phyloP scores from a whole-genome alignment of 2,797 vertebrate genomes.

The Chelidonichthys spinosus region DNA sequence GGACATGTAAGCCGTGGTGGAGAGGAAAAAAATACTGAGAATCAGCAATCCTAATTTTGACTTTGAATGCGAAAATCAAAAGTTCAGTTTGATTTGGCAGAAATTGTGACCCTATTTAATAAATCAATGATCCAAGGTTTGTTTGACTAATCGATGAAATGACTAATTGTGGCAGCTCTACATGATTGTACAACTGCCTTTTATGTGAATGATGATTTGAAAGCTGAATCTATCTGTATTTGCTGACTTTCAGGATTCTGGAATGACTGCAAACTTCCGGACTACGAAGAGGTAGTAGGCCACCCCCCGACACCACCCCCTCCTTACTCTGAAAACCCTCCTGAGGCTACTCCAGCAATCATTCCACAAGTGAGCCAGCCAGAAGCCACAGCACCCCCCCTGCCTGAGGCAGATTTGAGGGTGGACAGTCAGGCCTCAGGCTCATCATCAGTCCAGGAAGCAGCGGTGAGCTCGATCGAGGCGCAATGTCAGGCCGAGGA shows the following conservation, averaged over 20 bases:
- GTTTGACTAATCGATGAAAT: not conserved
- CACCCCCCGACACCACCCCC: constrained; percentile 88
- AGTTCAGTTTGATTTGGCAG: too few species aligned
- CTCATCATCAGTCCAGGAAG: constrained; percentile 48
- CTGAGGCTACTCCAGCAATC: constrained; percentile 53
- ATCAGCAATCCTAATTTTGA: too few species aligned
- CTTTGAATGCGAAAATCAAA: too few species aligned
- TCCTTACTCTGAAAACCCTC: constrained; percentile 85
- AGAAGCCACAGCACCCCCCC: constrained; percentile 48
- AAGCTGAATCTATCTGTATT: constrained; percentile 21
- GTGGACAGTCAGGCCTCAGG: constrained; percentile 24
- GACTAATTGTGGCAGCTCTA: not conserved
- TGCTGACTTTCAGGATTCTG: constrained; percentile 81
- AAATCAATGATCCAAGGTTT: too few species aligned
- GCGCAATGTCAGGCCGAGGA: constrained; percentile 48
- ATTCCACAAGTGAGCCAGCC: constrained; percentile 57
- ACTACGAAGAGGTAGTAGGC: constrained; percentile 88
- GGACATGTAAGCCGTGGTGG: too few species aligned
- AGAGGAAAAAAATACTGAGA: too few species aligned
- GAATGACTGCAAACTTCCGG: constrained; percentile 88
- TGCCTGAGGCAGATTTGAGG: constrained; percentile 19
- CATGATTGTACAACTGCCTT: not conserved
- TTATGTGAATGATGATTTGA: not conserved
- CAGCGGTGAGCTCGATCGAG: constrained; percentile 15
- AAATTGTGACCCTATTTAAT: too few species aligned